Conservation (phyloP, 2,888 invertebrate genomes). For the Ochropacha duplaris region DNA sequence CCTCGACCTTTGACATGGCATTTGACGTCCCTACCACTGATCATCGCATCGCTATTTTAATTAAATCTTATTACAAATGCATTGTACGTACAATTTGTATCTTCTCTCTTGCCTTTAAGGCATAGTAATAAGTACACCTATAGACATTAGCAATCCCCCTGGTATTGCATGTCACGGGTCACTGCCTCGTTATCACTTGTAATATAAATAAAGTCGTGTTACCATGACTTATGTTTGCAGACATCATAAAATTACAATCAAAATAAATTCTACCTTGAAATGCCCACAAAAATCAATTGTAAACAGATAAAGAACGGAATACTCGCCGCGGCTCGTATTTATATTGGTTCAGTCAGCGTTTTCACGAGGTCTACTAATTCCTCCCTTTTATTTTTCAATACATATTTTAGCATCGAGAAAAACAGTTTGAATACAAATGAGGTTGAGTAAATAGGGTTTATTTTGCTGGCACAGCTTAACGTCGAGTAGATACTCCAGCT, state of each 20-base stretch:
- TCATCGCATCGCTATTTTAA: no score
- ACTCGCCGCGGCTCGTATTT: background rate
- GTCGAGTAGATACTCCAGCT: background rate
- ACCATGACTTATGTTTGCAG: background rate
- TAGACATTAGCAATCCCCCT: no score
- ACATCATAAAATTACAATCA: background rate
- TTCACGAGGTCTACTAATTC: slow-evolving; percentile 23
- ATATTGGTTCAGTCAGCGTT: slow-evolving; percentile 26
- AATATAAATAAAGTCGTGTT: no score
- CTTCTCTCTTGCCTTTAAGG: no score
- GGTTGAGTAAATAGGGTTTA: slow-evolving; percentile 19
- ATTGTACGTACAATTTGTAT: no score
- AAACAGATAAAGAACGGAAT: background rate
- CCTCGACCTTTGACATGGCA: no score
- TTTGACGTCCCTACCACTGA: no score
- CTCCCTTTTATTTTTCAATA: slow-evolving; percentile 28
- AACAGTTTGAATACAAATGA: slow-evolving; percentile 29
- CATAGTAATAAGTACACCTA: no score
- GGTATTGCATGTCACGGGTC: no score
- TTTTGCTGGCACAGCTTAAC: slow-evolving; percentile 8
- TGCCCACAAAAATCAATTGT: background rate
- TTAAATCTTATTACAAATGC: no score
- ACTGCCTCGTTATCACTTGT: no score
- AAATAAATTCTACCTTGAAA: background rate
- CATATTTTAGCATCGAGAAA: slow-evolving; percentile 25